Conservation (phyloP, 1,140 invertebrate species). For the Ganaspis sp. region DNA sequence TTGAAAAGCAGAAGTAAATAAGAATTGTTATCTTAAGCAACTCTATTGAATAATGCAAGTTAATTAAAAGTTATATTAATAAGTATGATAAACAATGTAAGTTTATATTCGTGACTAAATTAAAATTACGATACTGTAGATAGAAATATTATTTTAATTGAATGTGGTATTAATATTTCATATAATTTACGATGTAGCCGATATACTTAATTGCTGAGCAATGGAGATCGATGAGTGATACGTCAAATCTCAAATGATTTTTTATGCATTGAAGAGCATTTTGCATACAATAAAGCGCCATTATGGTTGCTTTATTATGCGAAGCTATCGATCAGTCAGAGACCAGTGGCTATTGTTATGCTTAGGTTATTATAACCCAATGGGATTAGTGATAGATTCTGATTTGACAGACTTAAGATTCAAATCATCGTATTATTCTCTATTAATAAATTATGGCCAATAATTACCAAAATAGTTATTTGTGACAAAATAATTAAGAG, state of each 20-base stretch:
- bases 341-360: background rate
- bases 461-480: no score
- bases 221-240: background rate
- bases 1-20: no score
- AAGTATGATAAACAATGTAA: no score
- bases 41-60: no score
- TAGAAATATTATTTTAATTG: background rate
- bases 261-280: background rate
- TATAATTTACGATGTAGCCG: background rate
- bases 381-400: slow-evolving; percentile 1
- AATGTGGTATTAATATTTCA: background rate
- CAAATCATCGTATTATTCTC: background rate
- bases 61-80: no score
- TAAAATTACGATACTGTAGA: background rate
- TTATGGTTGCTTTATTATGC: slow-evolving; percentile 17
- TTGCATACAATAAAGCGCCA: background rate
- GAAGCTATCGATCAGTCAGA: slow-evolving; percentile 19
- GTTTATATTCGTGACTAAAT: background rate
- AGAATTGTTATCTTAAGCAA: no score
- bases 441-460: no score
- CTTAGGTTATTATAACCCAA: slow-evolving; percentile 4
- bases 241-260: background rate
- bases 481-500: no score
- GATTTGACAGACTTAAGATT: background rate
- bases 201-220: background rate